Evolutionary conservation across 1,140 invertebrate genomes (phyloP).

Genomic region (Semibalanus balanoides): DNA sequence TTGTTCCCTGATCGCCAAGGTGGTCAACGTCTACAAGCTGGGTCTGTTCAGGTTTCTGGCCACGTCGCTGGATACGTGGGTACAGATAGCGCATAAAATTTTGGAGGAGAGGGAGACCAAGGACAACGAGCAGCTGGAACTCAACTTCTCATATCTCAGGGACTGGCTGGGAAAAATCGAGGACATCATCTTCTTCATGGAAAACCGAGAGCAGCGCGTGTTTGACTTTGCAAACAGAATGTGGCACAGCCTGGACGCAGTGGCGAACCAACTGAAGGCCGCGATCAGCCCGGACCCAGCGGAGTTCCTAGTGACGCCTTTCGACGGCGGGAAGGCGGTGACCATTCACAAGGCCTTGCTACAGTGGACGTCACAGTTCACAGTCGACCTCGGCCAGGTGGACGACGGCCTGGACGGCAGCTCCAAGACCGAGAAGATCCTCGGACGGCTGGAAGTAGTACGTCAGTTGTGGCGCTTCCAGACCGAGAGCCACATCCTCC

Average conservation of each 20-base stretch:
- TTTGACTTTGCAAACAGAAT: not conserved
- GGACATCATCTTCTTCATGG: not conserved
- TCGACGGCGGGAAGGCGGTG: not conserved
- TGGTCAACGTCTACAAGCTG: not conserved
- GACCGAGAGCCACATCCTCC: not conserved
- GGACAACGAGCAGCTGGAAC: not conserved
- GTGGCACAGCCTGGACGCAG: not conserved
- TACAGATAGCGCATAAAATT: not conserved
- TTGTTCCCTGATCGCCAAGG: not conserved
- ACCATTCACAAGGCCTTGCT: not conserved
- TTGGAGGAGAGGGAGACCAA: not conserved
- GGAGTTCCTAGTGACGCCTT: not conserved
- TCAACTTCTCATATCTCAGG: not conserved
- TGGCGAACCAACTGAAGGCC: not conserved
- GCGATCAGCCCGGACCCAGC: not conserved
- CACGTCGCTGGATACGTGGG: not conserved
- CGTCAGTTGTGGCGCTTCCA: not conserved
- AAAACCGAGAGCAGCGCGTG: not conserved
- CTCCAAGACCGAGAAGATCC: not conserved
- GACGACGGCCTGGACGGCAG: not conserved
- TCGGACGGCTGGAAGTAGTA: not conserved
- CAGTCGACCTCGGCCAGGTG: not conserved
- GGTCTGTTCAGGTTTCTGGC: not conserved
- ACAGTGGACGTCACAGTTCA: not conserved
- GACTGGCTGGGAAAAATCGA: not conserved